phyloP scores from a whole-genome alignment of 2,888 invertebrate species.

The Meliscaeva auricollis region DNA sequence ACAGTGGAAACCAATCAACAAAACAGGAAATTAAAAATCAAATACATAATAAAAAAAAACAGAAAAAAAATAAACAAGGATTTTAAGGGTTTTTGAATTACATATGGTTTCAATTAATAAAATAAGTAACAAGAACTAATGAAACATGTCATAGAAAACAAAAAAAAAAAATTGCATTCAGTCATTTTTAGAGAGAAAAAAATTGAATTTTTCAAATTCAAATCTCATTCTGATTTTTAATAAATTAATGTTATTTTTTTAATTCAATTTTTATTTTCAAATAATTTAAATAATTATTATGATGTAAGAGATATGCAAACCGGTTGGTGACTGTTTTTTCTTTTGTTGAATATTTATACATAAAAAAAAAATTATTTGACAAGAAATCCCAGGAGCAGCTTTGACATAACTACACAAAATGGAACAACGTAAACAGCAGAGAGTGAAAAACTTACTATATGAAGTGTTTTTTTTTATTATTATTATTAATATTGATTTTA shows the following conservation, averaged over 20 bases:
- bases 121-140: conserved; percentile 65
- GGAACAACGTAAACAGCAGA: conserved; percentile 53
- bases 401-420: conserved; percentile 2
- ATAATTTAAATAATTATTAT: conserved; percentile 23
- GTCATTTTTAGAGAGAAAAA: conserved; percentile 29
- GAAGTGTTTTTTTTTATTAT: conserved; percentile 39
- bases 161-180: conserved; percentile 34
- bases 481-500: conserved; percentile 11
- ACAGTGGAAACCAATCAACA: conserved; percentile 61
- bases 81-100: conserved; percentile 72
- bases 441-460: conserved; percentile 51
- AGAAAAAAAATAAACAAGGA: conserved; percentile 53
- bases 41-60: conserved; percentile 35
- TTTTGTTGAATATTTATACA: conserved; percentile 23
- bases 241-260: background rate
- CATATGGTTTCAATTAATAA: conserved; percentile 75
- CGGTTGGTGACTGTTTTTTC: conserved; percentile 16
- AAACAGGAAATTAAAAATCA: conserved; percentile 37
- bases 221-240: conserved; percentile 20
- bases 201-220: conserved; percentile 25
- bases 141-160: conserved; percentile 48
- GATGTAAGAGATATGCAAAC: conserved; percentile 12
- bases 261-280: background rate
- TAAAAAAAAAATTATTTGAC: conserved; percentile 22
- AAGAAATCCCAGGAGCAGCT: conserved; percentile 34